Conservation (phyloP, 1,140 invertebrate species). For the Zophobas morio region DNA sequence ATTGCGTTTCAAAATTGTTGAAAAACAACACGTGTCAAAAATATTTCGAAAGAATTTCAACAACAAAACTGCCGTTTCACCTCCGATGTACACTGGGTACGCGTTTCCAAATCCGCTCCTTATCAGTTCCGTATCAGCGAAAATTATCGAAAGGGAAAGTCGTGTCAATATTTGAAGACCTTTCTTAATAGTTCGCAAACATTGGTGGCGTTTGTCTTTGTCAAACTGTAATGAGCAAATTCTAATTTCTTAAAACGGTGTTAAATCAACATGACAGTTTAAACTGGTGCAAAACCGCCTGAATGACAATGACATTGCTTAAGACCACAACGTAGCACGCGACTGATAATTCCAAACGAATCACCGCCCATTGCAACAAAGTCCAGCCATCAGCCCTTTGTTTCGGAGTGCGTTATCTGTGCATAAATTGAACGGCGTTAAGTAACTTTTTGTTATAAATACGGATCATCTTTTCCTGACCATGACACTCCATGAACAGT, state of each 20-base stretch:
- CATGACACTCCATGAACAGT: too few species aligned
- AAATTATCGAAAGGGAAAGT: conserved; percentile 33
- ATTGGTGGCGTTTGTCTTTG: conserved; percentile 4
- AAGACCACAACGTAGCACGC: too few species aligned
- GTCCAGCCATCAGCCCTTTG: conserved; percentile 10
- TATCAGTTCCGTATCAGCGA: conserved; percentile 14
- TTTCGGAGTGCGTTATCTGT: not conserved
- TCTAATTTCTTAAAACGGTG: conserved; percentile 31
- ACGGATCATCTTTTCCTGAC: not conserved
- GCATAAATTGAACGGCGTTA: not conserved
- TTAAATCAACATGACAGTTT: conserved; percentile 4
- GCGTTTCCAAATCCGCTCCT: conserved; percentile 1
- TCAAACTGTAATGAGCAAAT: conserved; percentile 3
- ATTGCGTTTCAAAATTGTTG: too few species aligned
- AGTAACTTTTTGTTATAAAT: conserved; percentile 16
- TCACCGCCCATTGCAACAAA: too few species aligned
- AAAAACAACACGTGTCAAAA: too few species aligned
- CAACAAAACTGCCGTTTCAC: too few species aligned
- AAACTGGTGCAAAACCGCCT: conserved; percentile 17
- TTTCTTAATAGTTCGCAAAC: conserved; percentile 24
- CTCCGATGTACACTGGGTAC: not conserved
- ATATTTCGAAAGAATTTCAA: too few species aligned
- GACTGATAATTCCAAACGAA: too few species aligned
- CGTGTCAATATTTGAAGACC: conserved; percentile 24
- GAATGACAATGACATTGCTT: too few species aligned